Percentiles rank a stretch among this genome's conserved stretches.
These are phyloP conservation scores for Hippocampus abdominalis DNA, from an alignment of 2,113 vertebrate genomes.

Conservation along the genomic window DNA sequence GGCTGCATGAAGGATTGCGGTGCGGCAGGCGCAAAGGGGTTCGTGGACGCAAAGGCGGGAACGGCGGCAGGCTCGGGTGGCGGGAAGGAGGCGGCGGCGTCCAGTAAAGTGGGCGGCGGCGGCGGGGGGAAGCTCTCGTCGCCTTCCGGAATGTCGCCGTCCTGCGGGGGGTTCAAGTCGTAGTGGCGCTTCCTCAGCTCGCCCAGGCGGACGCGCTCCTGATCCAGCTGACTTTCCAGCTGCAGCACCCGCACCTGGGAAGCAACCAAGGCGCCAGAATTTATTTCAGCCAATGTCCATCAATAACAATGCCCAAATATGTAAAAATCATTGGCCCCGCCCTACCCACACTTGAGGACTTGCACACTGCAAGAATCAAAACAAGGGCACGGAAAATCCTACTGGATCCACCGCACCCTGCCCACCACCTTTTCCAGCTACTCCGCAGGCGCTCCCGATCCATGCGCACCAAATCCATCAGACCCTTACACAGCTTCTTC, in stretches of 20 bases:
- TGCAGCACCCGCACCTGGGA: constrained; percentile 88
- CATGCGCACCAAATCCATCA: too few species aligned
- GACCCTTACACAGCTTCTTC: too few species aligned
- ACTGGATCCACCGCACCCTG: too few species aligned
- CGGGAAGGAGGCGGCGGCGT: constrained; percentile 26
- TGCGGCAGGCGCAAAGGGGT: constrained; percentile 20
- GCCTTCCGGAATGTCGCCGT: constrained; percentile 47
- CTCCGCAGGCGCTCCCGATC: too few species aligned
- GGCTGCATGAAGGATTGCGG: constrained; percentile 3
- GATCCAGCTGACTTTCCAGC: constrained; percentile 87
- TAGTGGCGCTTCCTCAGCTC: constrained; percentile 92
- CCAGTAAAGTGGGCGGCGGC: constrained; percentile 51
- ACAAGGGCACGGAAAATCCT: too few species aligned
- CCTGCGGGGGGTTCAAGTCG: constrained; percentile 70
- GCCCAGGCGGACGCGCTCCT: constrained; percentile 85
- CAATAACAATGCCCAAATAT: too few species aligned
- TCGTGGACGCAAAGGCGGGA: constrained; percentile 29
- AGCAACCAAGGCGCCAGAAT: not conserved
- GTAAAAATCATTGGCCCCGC: too few species aligned
- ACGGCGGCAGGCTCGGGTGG: not conserved
- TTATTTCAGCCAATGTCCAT: not conserved
- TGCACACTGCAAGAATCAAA: too few species aligned
- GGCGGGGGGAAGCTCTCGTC: constrained; percentile 57
- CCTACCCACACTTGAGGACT: too few species aligned
- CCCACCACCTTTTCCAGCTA: too few species aligned